Evolutionary conservation across 2,888 invertebrate species (phyloP), one percentile per base, ranked within the genome.

Genomic region (Shargacucullia verbasci): DNA sequence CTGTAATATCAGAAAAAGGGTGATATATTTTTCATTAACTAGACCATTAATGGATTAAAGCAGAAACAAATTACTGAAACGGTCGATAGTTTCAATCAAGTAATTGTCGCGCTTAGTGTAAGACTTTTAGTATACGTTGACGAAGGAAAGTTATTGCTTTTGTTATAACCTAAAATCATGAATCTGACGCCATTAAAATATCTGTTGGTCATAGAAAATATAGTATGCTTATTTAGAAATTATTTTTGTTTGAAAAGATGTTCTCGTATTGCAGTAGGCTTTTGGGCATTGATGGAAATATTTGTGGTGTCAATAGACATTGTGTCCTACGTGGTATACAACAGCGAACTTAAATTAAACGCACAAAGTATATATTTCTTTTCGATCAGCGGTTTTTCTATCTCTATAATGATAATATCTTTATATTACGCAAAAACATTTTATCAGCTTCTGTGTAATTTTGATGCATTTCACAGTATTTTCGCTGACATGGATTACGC

Each of bases 181-280:
- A 61, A 67, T 50, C 49, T 70, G 12, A 58, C 53, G 37, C 60
- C 76, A 0, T 35, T 79, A n/a, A 63, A 72, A 57, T 61, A 62
- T 44, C n/a, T 76, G 14, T 39, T 73, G 39, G 39, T 53, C 31
- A 33, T 75, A 8, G 80, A 80, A 70, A 80, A 75, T 50, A 4
- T 66, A 4, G 47, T 71, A 1, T 55, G 76, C 3, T 46, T 82
- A 0, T 78, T 77, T 38, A 71, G 79, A 62, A 83, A 82, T 50
- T 71, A 73, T 54, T 27, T 13, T 0, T 35, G 10, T 12, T 67
- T 52, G 2, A 67, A 41, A 35, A 76, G 37, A 43, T 25, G 35
- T 38, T 31, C 33, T 9, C 71, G 56, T 27, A 44, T 62, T 34
- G 37, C 66, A 33, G 48, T 59, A 13, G 14, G 44, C 2, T 2